Percentiles rank a stretch among this genome's conserved stretches.
These are phyloP conservation scores for Eristalinus aeneus DNA, from an alignment of 2,888 invertebrate genomes.

Conservation along the genomic window DNA sequence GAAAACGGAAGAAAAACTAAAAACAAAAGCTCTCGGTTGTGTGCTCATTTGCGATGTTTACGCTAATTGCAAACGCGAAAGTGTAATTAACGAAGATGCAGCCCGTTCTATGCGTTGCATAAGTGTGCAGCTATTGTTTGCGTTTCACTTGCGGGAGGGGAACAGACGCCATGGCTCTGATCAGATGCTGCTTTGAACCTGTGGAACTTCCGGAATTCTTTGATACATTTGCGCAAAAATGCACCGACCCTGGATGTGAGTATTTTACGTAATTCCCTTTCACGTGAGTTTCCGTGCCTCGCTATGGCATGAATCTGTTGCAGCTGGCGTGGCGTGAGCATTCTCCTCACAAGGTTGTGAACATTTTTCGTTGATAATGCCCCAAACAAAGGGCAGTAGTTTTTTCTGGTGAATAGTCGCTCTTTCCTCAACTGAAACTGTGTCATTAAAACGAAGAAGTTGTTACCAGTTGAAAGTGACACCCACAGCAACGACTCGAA, in stretches of 20 bases:
- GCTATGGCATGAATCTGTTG: not conserved
- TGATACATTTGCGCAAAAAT: conserved; percentile 89
- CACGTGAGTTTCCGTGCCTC: not conserved
- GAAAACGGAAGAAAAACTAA: not conserved
- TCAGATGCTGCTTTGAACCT: conserved; percentile 90
- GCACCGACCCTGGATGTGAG: conserved; percentile 92
- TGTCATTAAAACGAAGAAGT: not conserved
- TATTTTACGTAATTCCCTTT: conserved; percentile 74
- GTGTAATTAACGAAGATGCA: conserved; percentile 25
- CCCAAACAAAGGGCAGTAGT: not conserved
- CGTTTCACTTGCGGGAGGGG: not conserved
- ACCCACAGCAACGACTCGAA: not conserved
- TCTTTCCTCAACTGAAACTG: not conserved
- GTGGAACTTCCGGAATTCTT: conserved; percentile 88
- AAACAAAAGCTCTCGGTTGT: conserved; percentile 12
- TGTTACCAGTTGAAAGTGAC: not conserved
- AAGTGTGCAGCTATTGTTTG: not conserved
- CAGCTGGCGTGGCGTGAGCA: not conserved
- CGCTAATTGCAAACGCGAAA: not conserved
- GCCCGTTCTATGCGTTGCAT: not conserved
- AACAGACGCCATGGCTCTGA: conserved; percentile 75
- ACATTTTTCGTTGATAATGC: not conserved
- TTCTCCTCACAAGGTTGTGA: not conserved
- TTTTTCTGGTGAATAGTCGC: not conserved
- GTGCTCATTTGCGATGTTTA: conserved; percentile 13